These are phyloP conservation scores for Pterostichus madidus DNA, from an alignment of 2,888 invertebrate genomes.

Conservation along the genomic window DNA sequence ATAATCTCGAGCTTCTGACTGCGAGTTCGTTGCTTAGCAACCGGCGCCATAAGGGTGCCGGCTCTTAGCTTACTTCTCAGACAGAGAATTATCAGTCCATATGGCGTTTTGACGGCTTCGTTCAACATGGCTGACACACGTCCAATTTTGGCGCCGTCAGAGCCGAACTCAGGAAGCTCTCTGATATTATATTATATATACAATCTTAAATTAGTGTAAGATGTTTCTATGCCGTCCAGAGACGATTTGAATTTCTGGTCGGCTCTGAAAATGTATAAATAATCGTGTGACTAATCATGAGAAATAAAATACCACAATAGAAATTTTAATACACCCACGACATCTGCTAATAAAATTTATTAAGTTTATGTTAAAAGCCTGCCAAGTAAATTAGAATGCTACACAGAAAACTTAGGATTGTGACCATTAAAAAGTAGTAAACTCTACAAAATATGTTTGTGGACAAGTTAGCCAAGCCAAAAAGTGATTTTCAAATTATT, in stretches of 20 bases:
- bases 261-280: neutral
- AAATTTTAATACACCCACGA: slow-evolving; percentile 24
- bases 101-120: slow-evolving; percentile 57
- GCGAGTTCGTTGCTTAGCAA: slow-evolving; percentile 55
- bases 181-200: too few species aligned
- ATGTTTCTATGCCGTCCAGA: too few species aligned
- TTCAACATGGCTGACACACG: slow-evolving; percentile 35
- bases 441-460: too few species aligned
- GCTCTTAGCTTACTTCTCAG: slow-evolving; percentile 10
- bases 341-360: neutral
- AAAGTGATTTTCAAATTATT: too few species aligned
- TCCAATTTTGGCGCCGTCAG: slow-evolving; percentile 27
- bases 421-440: neutral
- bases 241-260: neutral
- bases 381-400: slow-evolving; percentile 3
- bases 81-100: slow-evolving; percentile 45
- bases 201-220: too few species aligned
- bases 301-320: slow-evolving; percentile 28
- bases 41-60: slow-evolving; percentile 47
- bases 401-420: neutral
- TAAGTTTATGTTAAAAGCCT: slow-evolving; percentile 2
- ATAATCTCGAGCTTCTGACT: slow-evolving; percentile 11
- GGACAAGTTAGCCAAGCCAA: too few species aligned
- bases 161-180: neutral
- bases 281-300: neutral